Evolutionary conservation across 2,113 vertebrate genomes (phyloP).

Genomic region (Sigmodon hispidus): DNA sequence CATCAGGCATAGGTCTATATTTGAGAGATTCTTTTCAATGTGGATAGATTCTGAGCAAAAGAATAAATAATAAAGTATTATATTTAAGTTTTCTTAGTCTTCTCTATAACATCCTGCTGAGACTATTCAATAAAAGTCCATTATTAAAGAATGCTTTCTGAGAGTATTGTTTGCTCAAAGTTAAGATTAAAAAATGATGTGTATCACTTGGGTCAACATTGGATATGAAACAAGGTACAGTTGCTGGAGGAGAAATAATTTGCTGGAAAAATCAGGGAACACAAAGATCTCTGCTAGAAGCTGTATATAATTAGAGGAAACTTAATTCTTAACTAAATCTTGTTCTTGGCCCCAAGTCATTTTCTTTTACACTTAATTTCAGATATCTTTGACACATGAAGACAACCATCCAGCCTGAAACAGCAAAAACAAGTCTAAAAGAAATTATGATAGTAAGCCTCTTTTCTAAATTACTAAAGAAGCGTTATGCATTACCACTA

Average conservation of each 20-base stretch:
- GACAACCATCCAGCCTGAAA: not conserved
- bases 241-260: not conserved
- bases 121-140: not conserved
- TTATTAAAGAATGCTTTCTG: not conserved
- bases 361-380: not conserved
- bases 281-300: not conserved
- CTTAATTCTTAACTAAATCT: not conserved
- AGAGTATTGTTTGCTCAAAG: not conserved
- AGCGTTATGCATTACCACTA: not conserved
- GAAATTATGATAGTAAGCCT: not conserved
- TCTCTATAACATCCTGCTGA: not conserved
- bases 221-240: not conserved
- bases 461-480: not conserved
- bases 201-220: not conserved
- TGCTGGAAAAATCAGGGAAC: not conserved
- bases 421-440: not conserved
- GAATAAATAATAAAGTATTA: not conserved
- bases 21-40: not conserved
- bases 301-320: not conserved
- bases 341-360: not conserved
- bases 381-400: not conserved
- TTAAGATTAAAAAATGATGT: not conserved
- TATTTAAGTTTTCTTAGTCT: not conserved
- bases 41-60: not conserved
- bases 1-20: not conserved